These are phyloP conservation scores for Phrynocephalus versicolor DNA, from an alignment of 2,113 vertebrate genomes.

Conservation along the genomic window DNA sequence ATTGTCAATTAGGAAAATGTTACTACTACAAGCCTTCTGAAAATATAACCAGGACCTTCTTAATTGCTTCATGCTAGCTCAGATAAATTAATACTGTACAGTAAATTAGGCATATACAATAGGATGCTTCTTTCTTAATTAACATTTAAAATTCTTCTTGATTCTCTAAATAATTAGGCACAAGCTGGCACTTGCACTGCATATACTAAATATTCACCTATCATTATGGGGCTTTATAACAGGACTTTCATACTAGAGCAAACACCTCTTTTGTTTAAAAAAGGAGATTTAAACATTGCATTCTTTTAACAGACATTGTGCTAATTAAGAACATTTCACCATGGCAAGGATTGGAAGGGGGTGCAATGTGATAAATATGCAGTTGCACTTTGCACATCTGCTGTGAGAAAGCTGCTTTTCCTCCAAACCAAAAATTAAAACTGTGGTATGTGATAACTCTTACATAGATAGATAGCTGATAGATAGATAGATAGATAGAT, in stretches of 20 bases:
- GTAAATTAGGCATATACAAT: constrained; percentile 43
- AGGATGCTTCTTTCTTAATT: constrained; percentile 48
- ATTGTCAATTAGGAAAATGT: constrained; percentile 23
- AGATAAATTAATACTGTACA: constrained; percentile 42
- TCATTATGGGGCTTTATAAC: constrained; percentile 31
- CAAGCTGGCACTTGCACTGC: constrained; percentile 42
- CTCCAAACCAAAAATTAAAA: neutral
- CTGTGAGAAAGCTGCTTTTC: neutral
- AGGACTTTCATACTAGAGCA: constrained; percentile 9
- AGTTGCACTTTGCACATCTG: neutral
- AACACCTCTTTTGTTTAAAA: constrained; percentile 45
- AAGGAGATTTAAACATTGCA: constrained; percentile 34
- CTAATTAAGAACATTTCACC: neutral
- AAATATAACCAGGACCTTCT: constrained; percentile 38
- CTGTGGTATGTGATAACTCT: neutral
- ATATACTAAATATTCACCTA: constrained; percentile 24
- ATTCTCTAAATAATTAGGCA: constrained; percentile 54
- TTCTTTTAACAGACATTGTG: constrained; percentile 9
- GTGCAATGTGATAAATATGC: neutral
- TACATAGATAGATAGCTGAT: too few species aligned
- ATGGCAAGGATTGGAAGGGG: neutral
- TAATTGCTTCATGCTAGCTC: constrained; percentile 40
- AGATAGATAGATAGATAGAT: too few species aligned
- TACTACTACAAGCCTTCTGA: constrained; percentile 24
- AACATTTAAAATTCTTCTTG: constrained; percentile 40